These are phyloP conservation scores for Rapana venosa DNA, from an alignment of 2,888 invertebrate species.

Conservation along the genomic window DNA sequence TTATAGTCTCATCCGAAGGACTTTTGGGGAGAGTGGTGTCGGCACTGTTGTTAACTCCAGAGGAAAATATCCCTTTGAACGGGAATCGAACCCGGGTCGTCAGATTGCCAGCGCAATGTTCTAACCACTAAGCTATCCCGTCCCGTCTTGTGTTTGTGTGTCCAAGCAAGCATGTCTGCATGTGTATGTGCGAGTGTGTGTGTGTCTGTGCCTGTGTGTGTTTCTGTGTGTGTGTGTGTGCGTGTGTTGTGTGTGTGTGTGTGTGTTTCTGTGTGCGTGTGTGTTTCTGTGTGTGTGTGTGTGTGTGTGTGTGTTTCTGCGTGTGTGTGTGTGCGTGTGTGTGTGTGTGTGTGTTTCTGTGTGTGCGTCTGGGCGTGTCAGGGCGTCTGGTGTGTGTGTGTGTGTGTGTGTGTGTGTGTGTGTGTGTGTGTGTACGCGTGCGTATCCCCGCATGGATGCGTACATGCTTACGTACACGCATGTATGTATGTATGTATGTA, in stretches of 20 bases:
- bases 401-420: neutral
- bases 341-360: neutral
- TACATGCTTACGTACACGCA: too few species aligned
- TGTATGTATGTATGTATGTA: too few species aligned
- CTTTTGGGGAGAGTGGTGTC: too few species aligned
- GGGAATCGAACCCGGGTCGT: too few species aligned
- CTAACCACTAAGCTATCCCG: too few species aligned
- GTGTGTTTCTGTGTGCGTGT: neutral
- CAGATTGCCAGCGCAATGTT: too few species aligned
- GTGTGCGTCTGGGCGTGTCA: neutral
- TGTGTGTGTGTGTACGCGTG: neutral
- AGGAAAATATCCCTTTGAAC: too few species aligned
- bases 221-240: too few species aligned
- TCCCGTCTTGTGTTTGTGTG: neutral
- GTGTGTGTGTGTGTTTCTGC: neutral
- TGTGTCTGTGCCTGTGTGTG: neutral
- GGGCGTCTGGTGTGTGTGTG: neutral
- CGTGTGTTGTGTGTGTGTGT: too few species aligned
- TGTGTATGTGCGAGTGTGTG: neutral
- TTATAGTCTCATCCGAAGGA: too few species aligned
- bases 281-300: neutral
- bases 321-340: neutral
- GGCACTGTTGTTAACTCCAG: too few species aligned
- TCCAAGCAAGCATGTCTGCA: too few species aligned
- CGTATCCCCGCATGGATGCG: neutral